Conservation (phyloP, 2,797 vertebrate species). For the Odontamblyopus lacepedii region DNA sequence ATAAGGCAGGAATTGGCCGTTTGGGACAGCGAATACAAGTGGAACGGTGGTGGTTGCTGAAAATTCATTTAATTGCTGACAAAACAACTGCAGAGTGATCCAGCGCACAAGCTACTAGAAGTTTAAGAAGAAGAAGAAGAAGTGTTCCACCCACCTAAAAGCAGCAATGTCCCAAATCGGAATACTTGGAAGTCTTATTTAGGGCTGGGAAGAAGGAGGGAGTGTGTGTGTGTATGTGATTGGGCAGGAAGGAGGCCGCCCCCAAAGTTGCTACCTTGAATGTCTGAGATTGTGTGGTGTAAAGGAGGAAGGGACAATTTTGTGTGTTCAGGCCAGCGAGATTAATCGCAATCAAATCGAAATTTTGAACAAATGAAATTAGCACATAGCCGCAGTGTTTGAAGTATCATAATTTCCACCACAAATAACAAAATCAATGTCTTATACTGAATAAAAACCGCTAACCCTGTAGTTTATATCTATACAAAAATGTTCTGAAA, state of each 20-base stretch:
- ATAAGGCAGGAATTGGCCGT: slow-evolving; percentile 73
- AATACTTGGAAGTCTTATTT: slow-evolving; percentile 32
- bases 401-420: no score
- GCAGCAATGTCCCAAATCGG: slow-evolving; percentile 29
- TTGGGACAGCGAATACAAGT: slow-evolving; percentile 64
- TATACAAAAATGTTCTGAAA: no score
- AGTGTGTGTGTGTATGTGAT: slow-evolving; percentile 34
- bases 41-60: slow-evolving; percentile 49
- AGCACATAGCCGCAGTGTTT: no score
- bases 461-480: no score
- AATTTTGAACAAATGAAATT: no score
- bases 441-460: no score
- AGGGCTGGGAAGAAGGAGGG: slow-evolving; percentile 21
- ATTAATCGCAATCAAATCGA: no score
- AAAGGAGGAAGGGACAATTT: slow-evolving; percentile 44
- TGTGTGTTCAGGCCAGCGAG: slow-evolving; percentile 23
- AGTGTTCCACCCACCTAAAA: slow-evolving; percentile 18
- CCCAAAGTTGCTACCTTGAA: slow-evolving; percentile 40
- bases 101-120: slow-evolving; percentile 24
- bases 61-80: slow-evolving; percentile 71
- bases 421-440: no score
- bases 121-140: slow-evolving; percentile 39
- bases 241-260: slow-evolving; percentile 28
- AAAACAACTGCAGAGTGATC: slow-evolving; percentile 66
- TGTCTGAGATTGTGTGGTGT: slow-evolving; percentile 29